Evolutionary conservation across 1,140 invertebrate genomes (phyloP).

Genomic region (Brachionus calyciflorus): DNA sequence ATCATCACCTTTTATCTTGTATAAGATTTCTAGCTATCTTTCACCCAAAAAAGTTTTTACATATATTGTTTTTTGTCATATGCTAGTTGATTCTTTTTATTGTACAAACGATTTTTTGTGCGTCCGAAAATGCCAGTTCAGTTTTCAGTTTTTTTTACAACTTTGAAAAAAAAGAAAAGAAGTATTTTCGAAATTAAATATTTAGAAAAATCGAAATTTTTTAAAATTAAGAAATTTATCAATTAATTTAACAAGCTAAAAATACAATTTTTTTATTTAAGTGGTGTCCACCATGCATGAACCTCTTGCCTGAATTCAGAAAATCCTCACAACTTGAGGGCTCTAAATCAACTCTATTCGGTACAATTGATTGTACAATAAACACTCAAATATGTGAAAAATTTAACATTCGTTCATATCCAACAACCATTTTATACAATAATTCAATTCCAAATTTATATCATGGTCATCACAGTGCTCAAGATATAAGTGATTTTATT

Average conservation of each 20-base stretch:
- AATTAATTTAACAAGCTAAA: not conserved
- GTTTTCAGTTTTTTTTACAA: too few species aligned
- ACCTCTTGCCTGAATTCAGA: constrained; percentile 70
- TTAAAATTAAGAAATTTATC: not conserved
- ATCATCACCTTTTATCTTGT: too few species aligned
- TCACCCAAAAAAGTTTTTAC: too few species aligned
- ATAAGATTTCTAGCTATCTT: too few species aligned
- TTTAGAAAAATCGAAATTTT: not conserved
- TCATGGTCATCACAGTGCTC: constrained; percentile 66
- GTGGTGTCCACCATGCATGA: constrained; percentile 78
- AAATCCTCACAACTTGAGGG: constrained; percentile 65
- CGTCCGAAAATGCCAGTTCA: too few species aligned
- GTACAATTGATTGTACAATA: constrained; percentile 65
- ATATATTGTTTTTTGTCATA: too few species aligned
- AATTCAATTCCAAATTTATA: constrained; percentile 65
- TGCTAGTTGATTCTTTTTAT: too few species aligned
- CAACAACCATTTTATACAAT: constrained; percentile 72
- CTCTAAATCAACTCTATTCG: constrained; percentile 65
- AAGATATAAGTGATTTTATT: constrained; percentile 67
- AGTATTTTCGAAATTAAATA: not conserved
- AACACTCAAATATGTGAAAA: constrained; percentile 62
- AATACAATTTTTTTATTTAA: not conserved
- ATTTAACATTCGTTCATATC: constrained; percentile 71
- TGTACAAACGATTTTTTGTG: too few species aligned
- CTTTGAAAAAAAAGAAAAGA: too few species aligned